Conservation (phyloP, 2,888 invertebrate species). For the Pardosa pseudoannulata region DNA sequence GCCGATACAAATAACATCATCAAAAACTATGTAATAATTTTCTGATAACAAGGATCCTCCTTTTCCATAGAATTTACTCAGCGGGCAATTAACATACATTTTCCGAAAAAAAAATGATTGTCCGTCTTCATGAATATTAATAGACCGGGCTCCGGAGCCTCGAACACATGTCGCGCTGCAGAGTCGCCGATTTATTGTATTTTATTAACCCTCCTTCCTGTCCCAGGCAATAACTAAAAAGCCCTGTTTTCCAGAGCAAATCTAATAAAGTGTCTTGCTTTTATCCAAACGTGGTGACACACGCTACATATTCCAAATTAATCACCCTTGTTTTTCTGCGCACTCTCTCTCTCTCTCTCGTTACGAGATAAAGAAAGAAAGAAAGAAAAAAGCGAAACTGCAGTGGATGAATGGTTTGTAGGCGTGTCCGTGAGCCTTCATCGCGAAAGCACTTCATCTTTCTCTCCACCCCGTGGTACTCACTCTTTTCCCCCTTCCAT, state of each 20-base stretch:
- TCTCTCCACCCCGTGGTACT: neutral
- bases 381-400: neutral
- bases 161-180: neutral
- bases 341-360: neutral
- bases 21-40: too few relatives aligned
- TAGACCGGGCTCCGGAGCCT: neutral
- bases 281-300: conserved; percentile 8
- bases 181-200: neutral
- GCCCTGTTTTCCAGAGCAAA: neutral
- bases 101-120: neutral
- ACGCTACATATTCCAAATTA: conserved; percentile 15
- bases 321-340: neutral
- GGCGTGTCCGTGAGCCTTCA: conserved; percentile 23
- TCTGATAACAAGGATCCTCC: neutral
- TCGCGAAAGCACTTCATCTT: conserved; percentile 20
- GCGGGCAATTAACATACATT: neutral
- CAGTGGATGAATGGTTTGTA: conserved; percentile 1
- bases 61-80: neutral
- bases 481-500: neutral
- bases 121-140: neutral
- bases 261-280: neutral
- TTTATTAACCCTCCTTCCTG: neutral
- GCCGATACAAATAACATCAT: too few relatives aligned
- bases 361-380: neutral
- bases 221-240: neutral